Evolutionary conservation across 2,113 vertebrate genomes (phyloP).

Genomic region (Eidolon helvum): DNA sequence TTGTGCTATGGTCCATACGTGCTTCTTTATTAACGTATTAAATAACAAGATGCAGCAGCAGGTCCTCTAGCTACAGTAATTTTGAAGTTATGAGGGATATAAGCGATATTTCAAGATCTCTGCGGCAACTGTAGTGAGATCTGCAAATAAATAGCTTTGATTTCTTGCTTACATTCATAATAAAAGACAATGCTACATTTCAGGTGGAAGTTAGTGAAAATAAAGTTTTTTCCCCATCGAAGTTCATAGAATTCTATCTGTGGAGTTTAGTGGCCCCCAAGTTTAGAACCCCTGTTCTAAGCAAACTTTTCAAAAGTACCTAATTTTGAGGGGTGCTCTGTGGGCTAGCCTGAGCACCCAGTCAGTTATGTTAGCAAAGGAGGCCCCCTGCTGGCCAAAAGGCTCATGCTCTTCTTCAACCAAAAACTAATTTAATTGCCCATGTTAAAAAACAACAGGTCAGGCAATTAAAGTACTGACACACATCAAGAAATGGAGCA

Average conservation of each 20-base stretch:
- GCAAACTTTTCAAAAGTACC: background rate
- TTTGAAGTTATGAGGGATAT: background rate
- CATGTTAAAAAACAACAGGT: slow-evolving; percentile 11
- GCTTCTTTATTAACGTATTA: background rate
- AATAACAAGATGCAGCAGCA: background rate
- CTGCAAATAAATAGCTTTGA: background rate
- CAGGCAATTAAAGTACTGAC: slow-evolving; percentile 7
- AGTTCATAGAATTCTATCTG: background rate
- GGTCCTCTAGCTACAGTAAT: background rate
- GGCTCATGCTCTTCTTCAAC: background rate
- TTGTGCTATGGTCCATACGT: background rate
- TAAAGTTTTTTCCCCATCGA: background rate
- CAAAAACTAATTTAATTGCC: background rate
- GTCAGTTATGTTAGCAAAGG: slow-evolving; percentile 34
- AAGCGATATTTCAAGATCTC: background rate
- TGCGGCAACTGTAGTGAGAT: background rate
- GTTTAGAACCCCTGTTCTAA: background rate
- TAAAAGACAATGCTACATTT: background rate
- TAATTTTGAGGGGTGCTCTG: background rate
- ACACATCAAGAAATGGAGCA: slow-evolving; percentile 8
- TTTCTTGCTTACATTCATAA: background rate
- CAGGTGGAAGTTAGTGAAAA: background rate
- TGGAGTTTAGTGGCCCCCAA: background rate
- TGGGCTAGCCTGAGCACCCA: background rate
- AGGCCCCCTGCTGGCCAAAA: slow-evolving; percentile 42